Evolutionary conservation across 2,113 vertebrate species (phyloP).

Genomic region (Pandion haliaetus): DNA sequence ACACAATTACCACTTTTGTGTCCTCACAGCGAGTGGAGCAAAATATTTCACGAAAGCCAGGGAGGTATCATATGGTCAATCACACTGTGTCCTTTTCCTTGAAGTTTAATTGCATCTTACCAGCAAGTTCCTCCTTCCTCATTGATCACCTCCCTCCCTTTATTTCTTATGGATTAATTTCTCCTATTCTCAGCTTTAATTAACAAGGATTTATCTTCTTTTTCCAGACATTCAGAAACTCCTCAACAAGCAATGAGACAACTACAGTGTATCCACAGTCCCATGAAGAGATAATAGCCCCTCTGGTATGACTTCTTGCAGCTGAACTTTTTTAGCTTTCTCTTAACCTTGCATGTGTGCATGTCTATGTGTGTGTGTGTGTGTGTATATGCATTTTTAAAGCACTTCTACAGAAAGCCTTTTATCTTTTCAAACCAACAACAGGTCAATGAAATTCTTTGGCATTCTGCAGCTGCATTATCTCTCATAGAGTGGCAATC

Average conservation of each 20-base stretch:
- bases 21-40: neutral
- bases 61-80: neutral
- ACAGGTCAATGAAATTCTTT: constrained; percentile 8
- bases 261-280: neutral
- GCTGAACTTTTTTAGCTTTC: neutral
- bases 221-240: neutral
- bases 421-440: neutral
- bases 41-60: neutral
- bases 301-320: neutral
- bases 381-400: neutral
- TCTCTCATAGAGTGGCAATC: neutral
- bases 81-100: neutral
- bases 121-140: constrained; percentile 13
- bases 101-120: constrained; percentile 42
- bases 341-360: neutral
- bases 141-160: constrained; percentile 37
- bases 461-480: neutral
- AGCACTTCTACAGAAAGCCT: neutral
- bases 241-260: neutral
- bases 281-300: neutral
- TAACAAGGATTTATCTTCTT: neutral
- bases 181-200: constrained; percentile 37
- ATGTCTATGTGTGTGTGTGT: too few species aligned
- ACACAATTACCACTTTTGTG: neutral
- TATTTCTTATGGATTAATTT: constrained; percentile 13